Percentiles rank a stretch among this genome's conserved stretches.
phyloP scores from a whole-genome alignment of 2,113 vertebrate species.

The human (Homo sapiens) region DNA sequence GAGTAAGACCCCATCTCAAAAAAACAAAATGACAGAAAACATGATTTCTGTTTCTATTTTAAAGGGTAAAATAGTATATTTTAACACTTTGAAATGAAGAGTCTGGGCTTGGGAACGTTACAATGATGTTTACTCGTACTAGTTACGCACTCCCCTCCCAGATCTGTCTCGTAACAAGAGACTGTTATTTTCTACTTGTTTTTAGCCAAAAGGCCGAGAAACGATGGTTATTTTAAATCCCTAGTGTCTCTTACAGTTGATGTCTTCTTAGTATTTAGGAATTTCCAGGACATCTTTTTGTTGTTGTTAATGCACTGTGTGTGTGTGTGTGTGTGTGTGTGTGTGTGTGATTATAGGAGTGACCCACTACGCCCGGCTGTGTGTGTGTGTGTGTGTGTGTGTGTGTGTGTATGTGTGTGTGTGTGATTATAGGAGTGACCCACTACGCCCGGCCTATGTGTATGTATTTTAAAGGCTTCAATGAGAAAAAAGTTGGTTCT shows the following conservation, averaged over 20 bases:
- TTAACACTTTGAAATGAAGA: not conserved
- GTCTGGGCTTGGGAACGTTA: not conserved
- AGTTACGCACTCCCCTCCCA: not conserved
- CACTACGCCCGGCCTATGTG: no score
- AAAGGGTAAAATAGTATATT: not conserved
- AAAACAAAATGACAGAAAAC: no score
- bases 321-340: rapidly evolving
- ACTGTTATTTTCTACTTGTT: not conserved
- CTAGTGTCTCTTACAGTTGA: not conserved
- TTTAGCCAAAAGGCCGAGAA: not conserved
- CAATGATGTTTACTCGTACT: no score
- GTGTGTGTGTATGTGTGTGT: rapidly evolving
- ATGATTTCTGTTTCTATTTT: not conserved
- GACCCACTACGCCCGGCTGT: no score
- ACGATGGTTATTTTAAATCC: not conserved
- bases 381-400: rapidly evolving
- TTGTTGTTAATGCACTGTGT: no score
- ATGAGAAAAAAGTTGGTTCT: not conserved
- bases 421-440: no score
- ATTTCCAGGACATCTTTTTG: not conserved
- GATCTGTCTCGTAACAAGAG: not conserved
- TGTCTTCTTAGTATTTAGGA: not conserved
- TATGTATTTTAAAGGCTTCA: not conserved
- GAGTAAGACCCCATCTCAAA: no score
- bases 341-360: no score